Evolutionary conservation across 2,113 vertebrate species (phyloP).

Genomic region (Cheilinus undulatus): DNA sequence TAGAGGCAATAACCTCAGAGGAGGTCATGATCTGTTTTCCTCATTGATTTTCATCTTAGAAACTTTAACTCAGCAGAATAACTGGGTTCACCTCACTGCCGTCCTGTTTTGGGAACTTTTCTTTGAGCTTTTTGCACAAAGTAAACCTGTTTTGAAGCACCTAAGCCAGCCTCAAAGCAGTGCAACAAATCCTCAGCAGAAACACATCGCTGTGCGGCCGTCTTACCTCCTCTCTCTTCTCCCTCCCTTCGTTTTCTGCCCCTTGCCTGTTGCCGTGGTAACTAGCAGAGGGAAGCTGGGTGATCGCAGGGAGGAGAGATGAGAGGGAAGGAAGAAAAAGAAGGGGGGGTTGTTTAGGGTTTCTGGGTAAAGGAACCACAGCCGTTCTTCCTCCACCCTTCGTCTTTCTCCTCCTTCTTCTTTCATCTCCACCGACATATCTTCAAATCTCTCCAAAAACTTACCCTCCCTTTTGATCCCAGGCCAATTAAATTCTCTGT

Average conservation of each 20-base stretch:
- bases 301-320: conserved; percentile 62
- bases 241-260: conserved; percentile 68
- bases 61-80: background rate
- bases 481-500: conserved; percentile 15
- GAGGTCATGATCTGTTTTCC: background rate
- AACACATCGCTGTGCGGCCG: conserved; percentile 45
- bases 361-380: conserved; percentile 62
- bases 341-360: conserved; percentile 23
- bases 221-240: conserved; percentile 55
- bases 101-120: conserved; percentile 21
- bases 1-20: background rate
- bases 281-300: conserved; percentile 77
- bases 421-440: conserved; percentile 25
- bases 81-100: background rate
- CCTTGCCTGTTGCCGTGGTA: conserved; percentile 83
- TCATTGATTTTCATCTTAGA: conserved; percentile 4
- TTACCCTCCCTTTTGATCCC: conserved; percentile 17
- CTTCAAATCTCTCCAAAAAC: conserved; percentile 28
- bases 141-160: conserved; percentile 16
- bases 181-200: conserved; percentile 35
- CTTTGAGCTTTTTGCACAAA: conserved; percentile 18
- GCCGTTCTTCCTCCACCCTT: conserved; percentile 34
- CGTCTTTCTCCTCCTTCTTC: conserved; percentile 7
- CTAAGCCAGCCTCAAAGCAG: background rate
- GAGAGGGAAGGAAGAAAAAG: conserved; percentile 27